Percentiles rank a stretch among this genome's conserved stretches.
These are phyloP conservation scores for Kuschelorhynchus macadamiae DNA, from an alignment of 2,888 invertebrate genomes.

Conservation along the genomic window DNA sequence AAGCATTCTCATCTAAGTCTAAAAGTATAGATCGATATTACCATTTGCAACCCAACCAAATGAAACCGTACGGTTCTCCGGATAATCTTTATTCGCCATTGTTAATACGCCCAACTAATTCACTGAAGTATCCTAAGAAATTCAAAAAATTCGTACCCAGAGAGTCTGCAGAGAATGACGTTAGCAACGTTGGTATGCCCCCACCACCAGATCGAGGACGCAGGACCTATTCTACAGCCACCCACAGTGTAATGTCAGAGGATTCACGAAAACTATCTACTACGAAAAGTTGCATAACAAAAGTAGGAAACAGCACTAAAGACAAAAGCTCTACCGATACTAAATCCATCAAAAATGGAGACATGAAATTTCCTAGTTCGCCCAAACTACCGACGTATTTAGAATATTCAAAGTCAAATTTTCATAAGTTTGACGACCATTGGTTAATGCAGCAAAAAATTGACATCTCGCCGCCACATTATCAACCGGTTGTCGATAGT, in stretches of 20 bases:
- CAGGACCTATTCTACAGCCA: slow-evolving; percentile 25
- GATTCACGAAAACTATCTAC: slow-evolving; percentile 16
- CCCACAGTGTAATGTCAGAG: neutral
- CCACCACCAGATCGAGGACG: neutral
- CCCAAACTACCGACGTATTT: too few relatives aligned
- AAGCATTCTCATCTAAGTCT: slow-evolving; percentile 19
- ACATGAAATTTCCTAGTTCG: too few relatives aligned
- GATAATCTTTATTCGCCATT: slow-evolving; percentile 42
- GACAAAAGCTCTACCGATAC: neutral
- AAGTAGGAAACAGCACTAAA: slow-evolving; percentile 5
- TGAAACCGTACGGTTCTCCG: slow-evolving; percentile 46
- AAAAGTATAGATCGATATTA: neutral
- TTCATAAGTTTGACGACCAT: neutral
- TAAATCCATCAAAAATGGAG: too few relatives aligned
- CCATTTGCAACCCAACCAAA: slow-evolving; percentile 44
- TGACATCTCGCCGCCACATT: slow-evolving; percentile 24
- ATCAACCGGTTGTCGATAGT: neutral
- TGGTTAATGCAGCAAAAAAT: neutral
- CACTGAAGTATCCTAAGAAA: slow-evolving; percentile 34
- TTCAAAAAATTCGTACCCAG: slow-evolving; percentile 12
- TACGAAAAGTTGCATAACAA: slow-evolving; percentile 13
- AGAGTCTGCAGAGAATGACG: slow-evolving; percentile 5
- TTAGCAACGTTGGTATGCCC: neutral
- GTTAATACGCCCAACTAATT: slow-evolving; percentile 33
- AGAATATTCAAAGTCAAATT: neutral